Evolutionary conservation across 2,888 invertebrate genomes (phyloP).

Genomic region (Cephalotes varians): DNA sequence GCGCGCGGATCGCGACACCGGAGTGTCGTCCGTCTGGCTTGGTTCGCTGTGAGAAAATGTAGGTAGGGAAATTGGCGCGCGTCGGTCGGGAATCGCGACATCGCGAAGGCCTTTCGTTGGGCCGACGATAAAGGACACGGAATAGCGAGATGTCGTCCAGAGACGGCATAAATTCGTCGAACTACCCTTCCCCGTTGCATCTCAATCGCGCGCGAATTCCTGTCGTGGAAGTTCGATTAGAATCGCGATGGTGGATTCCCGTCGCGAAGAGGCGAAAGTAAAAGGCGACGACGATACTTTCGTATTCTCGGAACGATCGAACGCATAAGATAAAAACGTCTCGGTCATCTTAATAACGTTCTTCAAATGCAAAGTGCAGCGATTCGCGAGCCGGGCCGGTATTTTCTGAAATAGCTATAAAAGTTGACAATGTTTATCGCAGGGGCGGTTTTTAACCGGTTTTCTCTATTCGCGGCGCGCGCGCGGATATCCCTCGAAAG

Average conservation of each 20-base stretch:
- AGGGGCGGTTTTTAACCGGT: constrained; percentile 34
- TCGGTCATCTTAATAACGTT: constrained; percentile 21
- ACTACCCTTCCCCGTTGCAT: neutral
- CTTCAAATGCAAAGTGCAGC: constrained; percentile 24
- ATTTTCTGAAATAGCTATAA: constrained; percentile 35
- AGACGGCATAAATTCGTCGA: constrained; percentile 19
- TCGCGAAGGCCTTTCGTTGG: constrained; percentile 1
- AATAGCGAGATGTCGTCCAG: neutral
- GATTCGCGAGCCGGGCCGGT: neutral
- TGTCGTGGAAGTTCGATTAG: constrained; percentile 14
- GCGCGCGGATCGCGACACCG: constrained; percentile 21
- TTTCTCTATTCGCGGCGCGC: constrained; percentile 29
- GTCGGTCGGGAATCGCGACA: neutral
- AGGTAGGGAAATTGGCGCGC: constrained; percentile 29
- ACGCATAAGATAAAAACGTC: neutral
- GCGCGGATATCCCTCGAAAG: constrained; percentile 15
- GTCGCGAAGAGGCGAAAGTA: constrained; percentile 32
- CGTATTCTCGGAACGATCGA: neutral
- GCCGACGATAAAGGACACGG: constrained; percentile 19
- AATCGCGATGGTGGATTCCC: constrained; percentile 3
- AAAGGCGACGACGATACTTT: constrained; percentile 15
- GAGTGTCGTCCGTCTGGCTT: constrained; percentile 17
- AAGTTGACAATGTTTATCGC: constrained; percentile 32
- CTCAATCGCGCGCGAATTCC: constrained; percentile 30
- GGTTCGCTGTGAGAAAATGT: constrained; percentile 25